Base-by-base conservation (phyloP, 2,888 invertebrate genomes). In the Netelia virgata region DNA sequence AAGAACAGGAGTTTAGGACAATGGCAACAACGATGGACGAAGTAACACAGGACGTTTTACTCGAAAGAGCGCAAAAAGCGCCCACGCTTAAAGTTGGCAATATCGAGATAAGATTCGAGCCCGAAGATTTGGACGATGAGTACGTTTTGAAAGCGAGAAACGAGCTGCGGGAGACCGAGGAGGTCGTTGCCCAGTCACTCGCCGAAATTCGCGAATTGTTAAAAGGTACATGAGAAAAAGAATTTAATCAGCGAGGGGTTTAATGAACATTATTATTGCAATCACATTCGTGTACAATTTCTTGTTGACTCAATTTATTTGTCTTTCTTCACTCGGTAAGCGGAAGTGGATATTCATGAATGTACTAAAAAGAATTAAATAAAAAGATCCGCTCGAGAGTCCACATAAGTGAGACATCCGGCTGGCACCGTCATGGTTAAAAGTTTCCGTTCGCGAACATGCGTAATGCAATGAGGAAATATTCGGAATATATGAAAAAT, bases 141-240 rank as follows among this genome's bases (percentile, higher is more conserved):
- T 95, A 94, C 18, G 89, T 94, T 69, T 95, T 96, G 90, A 96
- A 95, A 88, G 97, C 97, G 0, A 94, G 94, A 88, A 94, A 92
- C 16, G 97, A 97, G 90, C 93, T 97, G 16, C 94, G 97, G 82
- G 97, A 97, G 93, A 95, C 96, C 0, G 96, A 96, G 0, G 96
- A 97, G 91, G 94, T 95, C 20, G 94, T 95, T 5, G 94, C 95
- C 82, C 92, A 95, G 83, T 96, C 96, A 18, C 91, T 97, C 23
- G 93, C 92, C 61, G 95, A 96, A 87, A 92, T 96, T 2, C 93
- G 94, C 83, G 93, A 94, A 88, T 89, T 96, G 50, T 93, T 97
- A 43, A 95, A 95, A 95, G 95, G 97, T 47, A 47, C 3, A 18
- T 20, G 23, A 23, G 23, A 18, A 8, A 57, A 9, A 1, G 23